A percentile compares a stretch with the other conserved stretches of the same genome.
Evolutionary conservation across 2,888 invertebrate species (phyloP).

Genomic region (Campopleginae sp.): DNA sequence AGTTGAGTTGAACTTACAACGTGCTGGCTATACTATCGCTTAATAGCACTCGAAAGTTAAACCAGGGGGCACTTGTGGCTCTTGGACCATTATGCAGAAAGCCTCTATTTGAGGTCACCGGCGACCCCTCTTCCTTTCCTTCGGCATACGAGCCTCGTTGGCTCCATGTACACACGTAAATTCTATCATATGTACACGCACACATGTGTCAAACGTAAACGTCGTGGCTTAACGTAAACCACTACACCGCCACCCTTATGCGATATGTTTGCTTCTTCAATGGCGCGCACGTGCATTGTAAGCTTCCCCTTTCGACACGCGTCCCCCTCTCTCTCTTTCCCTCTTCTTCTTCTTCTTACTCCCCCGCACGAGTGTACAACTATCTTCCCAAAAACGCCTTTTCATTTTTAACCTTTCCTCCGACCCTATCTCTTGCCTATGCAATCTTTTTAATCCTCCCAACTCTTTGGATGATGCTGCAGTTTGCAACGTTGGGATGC

Average conservation of each 20-base stretch:
- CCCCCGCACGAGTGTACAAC: not conserved
- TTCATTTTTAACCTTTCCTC: not conserved
- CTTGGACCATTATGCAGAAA: slow-evolving; percentile 72
- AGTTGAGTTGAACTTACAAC: slow-evolving; percentile 67
- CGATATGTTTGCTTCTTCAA: slow-evolving; percentile 50
- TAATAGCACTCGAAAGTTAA: slow-evolving; percentile 79
- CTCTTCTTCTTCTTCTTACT: too few species aligned
- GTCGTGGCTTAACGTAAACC: slow-evolving; percentile 1
- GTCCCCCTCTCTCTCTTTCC: slow-evolving; percentile 11
- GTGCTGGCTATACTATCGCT: slow-evolving; percentile 70
- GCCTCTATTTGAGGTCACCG: slow-evolving; percentile 62
- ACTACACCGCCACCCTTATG: slow-evolving; percentile 52
- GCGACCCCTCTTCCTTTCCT: slow-evolving; percentile 60
- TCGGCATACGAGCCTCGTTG: slow-evolving; percentile 14
- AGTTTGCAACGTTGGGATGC: too few species aligned
- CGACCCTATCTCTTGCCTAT: not conserved
- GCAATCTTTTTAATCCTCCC: not conserved
- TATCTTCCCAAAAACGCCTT: slow-evolving; percentile 11
- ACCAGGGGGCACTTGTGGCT: slow-evolving; percentile 77
- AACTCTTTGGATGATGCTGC: not conserved
- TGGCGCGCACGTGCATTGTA: slow-evolving; percentile 38
- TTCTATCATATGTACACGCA: not conserved
- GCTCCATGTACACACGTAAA: slow-evolving; percentile 19
- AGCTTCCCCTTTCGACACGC: slow-evolving; percentile 33
- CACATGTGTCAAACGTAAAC: slow-evolving; percentile 1